Evolutionary conservation across 2,113 vertebrate species (phyloP).

Genomic region (Centrocercus urophasianus): DNA sequence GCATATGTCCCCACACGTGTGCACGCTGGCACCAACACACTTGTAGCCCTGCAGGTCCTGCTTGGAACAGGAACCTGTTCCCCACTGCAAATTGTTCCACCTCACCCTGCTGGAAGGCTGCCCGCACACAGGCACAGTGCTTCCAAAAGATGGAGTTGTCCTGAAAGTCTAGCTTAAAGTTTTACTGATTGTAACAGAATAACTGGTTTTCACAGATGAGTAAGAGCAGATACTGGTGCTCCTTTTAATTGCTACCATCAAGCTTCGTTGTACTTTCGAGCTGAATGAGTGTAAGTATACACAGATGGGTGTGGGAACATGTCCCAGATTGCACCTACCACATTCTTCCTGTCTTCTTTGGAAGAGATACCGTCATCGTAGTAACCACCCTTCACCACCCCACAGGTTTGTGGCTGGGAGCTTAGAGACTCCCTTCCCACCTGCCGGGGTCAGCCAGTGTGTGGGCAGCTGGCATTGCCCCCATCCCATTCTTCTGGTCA

Average conservation of each 20-base stretch:
- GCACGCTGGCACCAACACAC: background rate
- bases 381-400: conserved; percentile 6
- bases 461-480: background rate
- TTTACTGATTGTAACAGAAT: conserved; percentile 49
- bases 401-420: background rate
- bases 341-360: conserved; percentile 45
- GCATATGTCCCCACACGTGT: background rate
- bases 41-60: background rate
- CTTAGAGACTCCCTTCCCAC: background rate
- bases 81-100: background rate
- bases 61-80: background rate
- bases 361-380: conserved; percentile 22
- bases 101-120: background rate
- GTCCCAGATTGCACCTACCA: conserved; percentile 40
- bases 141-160: conserved; percentile 20
- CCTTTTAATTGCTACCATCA: conserved; percentile 49
- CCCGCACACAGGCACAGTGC: accelerated
- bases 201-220: conserved; percentile 45
- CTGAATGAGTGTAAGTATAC: conserved; percentile 29
- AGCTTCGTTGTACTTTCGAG: conserved; percentile 40
- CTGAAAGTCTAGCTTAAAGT: conserved; percentile 33
- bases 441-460: background rate
- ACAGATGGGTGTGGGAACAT: conserved; percentile 38
- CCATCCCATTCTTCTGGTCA: background rate
- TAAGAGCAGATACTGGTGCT: conserved; percentile 44